Conservation (phyloP, 2,113 vertebrate genomes). For the Microtus ochrogaster region DNA sequence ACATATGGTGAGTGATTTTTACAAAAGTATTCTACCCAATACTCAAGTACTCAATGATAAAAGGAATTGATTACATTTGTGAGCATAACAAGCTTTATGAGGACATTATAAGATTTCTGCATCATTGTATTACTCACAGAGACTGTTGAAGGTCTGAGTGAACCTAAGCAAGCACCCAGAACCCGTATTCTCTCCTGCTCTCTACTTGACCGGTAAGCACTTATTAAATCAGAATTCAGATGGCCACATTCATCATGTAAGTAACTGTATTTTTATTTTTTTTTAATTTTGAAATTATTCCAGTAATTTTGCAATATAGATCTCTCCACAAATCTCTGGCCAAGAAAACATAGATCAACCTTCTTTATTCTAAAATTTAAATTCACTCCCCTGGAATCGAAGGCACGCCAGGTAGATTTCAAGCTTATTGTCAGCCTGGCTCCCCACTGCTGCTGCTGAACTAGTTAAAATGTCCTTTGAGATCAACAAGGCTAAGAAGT, state of each 20-base stretch:
- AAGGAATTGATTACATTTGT: neutral
- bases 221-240: conserved; percentile 34
- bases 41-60: neutral
- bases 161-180: conserved; percentile 31
- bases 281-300: conserved; percentile 41
- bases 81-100: neutral
- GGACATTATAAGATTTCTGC: neutral
- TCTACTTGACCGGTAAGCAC: conserved; percentile 32
- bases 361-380: conserved; percentile 63
- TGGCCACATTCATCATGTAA: neutral
- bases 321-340: neutral
- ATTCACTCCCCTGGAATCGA: conserved; percentile 51
- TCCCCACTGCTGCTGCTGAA: conserved; percentile 39
- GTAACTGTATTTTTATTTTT: neutral
- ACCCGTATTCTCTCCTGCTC: neutral
- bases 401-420: conserved; percentile 31
- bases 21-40: neutral
- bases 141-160: neutral
- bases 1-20: neutral
- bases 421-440: conserved; percentile 59
- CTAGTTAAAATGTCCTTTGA: conserved; percentile 63
- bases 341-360: neutral
- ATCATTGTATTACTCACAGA: neutral
- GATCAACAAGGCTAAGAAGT: conserved; percentile 39
- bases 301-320: neutral